phyloP scores from a whole-genome alignment of 2,113 vertebrate species.

The Callocephalon fimbriatum region DNA sequence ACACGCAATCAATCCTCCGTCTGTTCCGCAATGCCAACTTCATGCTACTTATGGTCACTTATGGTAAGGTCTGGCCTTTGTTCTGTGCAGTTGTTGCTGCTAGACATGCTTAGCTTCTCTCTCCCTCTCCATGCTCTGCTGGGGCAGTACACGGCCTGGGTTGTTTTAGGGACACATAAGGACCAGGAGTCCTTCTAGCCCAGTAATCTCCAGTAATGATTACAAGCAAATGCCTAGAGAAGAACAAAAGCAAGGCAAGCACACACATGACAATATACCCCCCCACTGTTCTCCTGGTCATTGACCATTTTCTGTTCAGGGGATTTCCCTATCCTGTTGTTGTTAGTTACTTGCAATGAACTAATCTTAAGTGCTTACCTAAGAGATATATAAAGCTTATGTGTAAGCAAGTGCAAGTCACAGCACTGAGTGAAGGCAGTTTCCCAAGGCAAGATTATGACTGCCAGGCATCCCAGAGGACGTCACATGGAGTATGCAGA shows the following conservation, averaged over 20 bases:
- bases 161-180: not conserved
- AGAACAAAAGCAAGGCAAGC: not conserved
- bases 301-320: not conserved
- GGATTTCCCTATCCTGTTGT: not conserved
- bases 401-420: not conserved
- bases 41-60: slow-evolving; percentile 88
- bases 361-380: not conserved
- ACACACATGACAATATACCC: not conserved
- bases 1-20: slow-evolving; percentile 80
- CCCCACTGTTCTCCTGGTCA: not conserved
- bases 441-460: not conserved
- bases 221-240: not conserved
- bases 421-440: not conserved
- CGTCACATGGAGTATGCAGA: not conserved
- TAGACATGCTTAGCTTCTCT: not conserved
- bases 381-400: not conserved
- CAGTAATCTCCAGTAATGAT: not conserved
- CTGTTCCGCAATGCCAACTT: slow-evolving; percentile 88
- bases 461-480: not conserved
- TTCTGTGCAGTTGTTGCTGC: not conserved
- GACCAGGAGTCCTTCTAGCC: not conserved
- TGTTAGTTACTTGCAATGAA: not conserved
- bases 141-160: not conserved
- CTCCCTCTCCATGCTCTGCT: not conserved
- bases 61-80: slow-evolving; percentile 80